Base-by-base conservation (phyloP, 35 echinoderm and acorn worm species). In the Ptychodera flava region DNA sequence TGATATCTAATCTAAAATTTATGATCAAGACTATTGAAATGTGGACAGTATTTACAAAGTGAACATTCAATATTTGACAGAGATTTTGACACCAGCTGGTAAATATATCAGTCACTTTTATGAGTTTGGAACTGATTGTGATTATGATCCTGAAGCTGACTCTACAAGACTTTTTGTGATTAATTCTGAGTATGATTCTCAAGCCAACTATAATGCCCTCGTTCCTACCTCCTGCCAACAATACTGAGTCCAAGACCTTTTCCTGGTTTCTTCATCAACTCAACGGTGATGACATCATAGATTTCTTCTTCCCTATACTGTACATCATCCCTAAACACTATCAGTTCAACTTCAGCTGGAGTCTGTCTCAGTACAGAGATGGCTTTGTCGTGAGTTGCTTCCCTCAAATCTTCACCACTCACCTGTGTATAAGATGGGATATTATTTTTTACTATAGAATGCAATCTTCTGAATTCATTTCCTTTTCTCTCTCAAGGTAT, bases 201-300 rank as follows among this genome's bases (percentile, higher is more conserved):
- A n/a, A n/a, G n/a, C n/a, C n/a, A n/a, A 22, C 22, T 22, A 64
- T 12, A 64, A 12, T 12, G 45, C 6, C 45, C 22, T 6, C 45
- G n/a, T 84, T 75, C 79, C 37, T 79, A 91, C 90, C 85, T 83
- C 64, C 45, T 99, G 16, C 93, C 93, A 33, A 92, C 90, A 31
- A 99, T 92, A 79, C 93, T 97, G 30, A 94, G 88, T 16, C 96
- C 92, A 0, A 94, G 86, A 28, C 88, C 90, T 36, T 91, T 86
- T 0, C 92, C 95, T 6, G 87, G 82, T 82, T 82, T 91, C 30
- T 94, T 93, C 30, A 81, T 77, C 32, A 94, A 77, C 1, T 92
- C 90, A 35, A 99, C 88, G 27, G 33, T 92, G 28, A 88, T 38
- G 33, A 85, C 83, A 36, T 99, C 85, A 85, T 85, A 86, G 35